Evolutionary conservation across 2,888 invertebrate genomes (phyloP), one percentile per base, ranked within the genome.

Genomic region (Unio pictorum): DNA sequence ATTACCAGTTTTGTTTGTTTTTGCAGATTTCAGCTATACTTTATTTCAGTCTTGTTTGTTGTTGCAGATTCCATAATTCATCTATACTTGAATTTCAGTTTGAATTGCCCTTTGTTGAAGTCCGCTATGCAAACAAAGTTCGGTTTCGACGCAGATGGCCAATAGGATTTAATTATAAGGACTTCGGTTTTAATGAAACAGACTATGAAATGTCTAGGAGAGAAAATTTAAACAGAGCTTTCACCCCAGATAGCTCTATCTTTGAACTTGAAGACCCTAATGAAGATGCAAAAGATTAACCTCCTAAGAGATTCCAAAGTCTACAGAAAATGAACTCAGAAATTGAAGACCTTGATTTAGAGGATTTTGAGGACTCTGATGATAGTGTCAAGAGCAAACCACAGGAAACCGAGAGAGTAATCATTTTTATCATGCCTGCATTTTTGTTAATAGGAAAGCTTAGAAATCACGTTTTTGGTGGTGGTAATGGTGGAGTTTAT

Each of bases 81-180:
- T 3, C 45, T 11, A 64, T 63, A 23, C 65, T 23, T 64, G 63
- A 61, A 1, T 81, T 86, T 73, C 83, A 89, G 88, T 85, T 87
- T 83, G 87, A 85, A 69, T 86, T 88, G 72, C 86, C 87, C 15
- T 89, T 89, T 71, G 82, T 88, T 30, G 86, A 88, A 66, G 74
- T 80, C 3, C 69, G 78, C 58, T 79, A 84, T 45, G 86, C 83
- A 0, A 85, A 83, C 61, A 85, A 87, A 71, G 84, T 89, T 4
- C 71, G 83, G 55, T 85, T 89, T 68, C 78, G 85, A 23, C 82
- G 85, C 7, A 80, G 87, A 1, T 72, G 83, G 23, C 84, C 83
- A 1, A 80, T 74, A 20, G 85, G 86, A 18, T 88, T 87, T 85
- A 85, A 84, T 61, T 86, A 87, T 74, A 83, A 80, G 57, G 86